Conservation (phyloP, 2,888 invertebrate species). For the Pimpla rufipes region DNA sequence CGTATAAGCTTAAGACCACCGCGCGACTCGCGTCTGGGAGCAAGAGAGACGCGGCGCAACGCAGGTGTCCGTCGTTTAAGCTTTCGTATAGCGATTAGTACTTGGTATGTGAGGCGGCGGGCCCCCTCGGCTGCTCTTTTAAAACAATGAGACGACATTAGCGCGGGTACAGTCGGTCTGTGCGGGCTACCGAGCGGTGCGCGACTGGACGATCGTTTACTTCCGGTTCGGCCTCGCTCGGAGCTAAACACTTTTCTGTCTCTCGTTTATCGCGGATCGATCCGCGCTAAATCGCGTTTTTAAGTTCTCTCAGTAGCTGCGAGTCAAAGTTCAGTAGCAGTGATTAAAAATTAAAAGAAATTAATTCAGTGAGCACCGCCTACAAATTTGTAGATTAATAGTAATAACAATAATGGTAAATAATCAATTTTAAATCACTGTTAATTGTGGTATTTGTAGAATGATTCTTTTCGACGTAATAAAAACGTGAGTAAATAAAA, state of each 20-base stretch:
- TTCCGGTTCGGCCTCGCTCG: conserved; percentile 42
- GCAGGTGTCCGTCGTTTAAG: conserved; percentile 58
- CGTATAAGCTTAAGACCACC: neutral
- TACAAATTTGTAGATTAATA: neutral
- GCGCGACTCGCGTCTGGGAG: conserved; percentile 1
- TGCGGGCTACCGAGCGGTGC: conserved; percentile 72
- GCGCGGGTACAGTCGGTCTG: conserved; percentile 77
- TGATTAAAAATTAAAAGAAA: neutral
- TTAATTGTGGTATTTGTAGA: no score
- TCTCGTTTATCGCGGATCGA: conserved; percentile 2
- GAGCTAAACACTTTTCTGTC: neutral
- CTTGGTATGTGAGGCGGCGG: conserved; percentile 75
- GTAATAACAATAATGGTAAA: conserved; percentile 3
- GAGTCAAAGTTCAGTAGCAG: no score
- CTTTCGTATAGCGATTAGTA: conserved; percentile 67
- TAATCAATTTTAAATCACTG: no score
- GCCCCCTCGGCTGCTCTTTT: conserved; percentile 74
- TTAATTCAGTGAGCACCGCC: neutral
- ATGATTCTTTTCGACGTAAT: no score
- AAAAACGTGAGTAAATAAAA: neutral
- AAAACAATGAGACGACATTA: conserved; percentile 82
- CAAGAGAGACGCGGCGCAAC: conserved; percentile 4
- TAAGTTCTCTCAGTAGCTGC: neutral
- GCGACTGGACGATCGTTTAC: conserved; percentile 31
- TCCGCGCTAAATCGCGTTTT: neutral